phyloP scores from a whole-genome alignment of 2,797 vertebrate species.

The Alcedo atthis region DNA sequence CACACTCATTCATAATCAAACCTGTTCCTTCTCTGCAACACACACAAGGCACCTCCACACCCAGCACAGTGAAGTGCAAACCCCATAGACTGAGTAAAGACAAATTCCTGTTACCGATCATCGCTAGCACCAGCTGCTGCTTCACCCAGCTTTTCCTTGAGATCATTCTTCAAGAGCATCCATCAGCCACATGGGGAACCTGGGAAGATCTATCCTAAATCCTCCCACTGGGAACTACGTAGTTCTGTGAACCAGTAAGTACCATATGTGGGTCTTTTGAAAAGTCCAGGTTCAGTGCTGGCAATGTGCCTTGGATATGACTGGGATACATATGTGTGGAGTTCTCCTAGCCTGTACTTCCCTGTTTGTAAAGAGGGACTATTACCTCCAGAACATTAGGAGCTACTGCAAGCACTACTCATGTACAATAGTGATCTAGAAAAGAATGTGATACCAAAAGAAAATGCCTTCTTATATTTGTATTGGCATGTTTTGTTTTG shows the following conservation, averaged over 20 bases:
- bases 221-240: neutral
- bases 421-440: neutral
- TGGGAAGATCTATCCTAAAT: neutral
- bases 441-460: neutral
- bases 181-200: fast-evolving
- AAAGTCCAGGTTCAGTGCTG: neutral
- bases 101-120: neutral
- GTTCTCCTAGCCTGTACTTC: neutral
- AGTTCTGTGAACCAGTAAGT: neutral
- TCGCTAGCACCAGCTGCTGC: neutral
- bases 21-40: fast-evolving
- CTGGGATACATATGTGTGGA: neutral
- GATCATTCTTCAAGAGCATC: fast-evolving
- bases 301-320: fast-evolving
- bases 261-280: neutral
- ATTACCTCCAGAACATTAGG: neutral
- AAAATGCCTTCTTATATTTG: neutral
- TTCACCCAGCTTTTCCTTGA: neutral
- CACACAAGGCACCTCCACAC: neutral
- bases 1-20: neutral
- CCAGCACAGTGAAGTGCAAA: neutral
- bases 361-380: neutral
- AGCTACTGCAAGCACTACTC: neutral
- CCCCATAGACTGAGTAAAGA: fast-evolving
- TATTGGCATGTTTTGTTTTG: neutral